phyloP scores from a whole-genome alignment of 1,140 invertebrate species.

The Drosophila mayri region DNA sequence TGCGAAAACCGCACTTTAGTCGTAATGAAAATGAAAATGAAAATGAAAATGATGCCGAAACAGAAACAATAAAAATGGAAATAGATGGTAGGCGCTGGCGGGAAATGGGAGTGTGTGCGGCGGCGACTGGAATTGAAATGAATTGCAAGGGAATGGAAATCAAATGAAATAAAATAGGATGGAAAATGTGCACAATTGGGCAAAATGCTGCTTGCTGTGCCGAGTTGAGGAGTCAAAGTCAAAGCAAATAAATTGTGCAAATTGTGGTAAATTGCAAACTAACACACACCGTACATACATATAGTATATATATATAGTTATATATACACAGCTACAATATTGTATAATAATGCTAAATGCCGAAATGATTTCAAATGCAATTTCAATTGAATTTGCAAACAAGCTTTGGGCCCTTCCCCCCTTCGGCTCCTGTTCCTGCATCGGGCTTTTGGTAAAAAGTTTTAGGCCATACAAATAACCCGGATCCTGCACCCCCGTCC shows the following conservation, averaged over 20 bases:
- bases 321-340: slow-evolving; percentile 36
- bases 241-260: slow-evolving; percentile 76
- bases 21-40: slow-evolving; percentile 29
- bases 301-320: background rate
- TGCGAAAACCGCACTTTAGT: slow-evolving; percentile 30
- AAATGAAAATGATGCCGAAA: slow-evolving; percentile 18
- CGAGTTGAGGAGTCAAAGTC: slow-evolving; percentile 69
- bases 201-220: slow-evolving; percentile 6
- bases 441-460: slow-evolving; percentile 45
- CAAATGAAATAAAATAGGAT: slow-evolving; percentile 29
- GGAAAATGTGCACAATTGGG: slow-evolving; percentile 19
- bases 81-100: background rate
- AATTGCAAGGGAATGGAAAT: slow-evolving; percentile 36
- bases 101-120: background rate
- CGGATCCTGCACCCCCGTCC: background rate
- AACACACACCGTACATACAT: slow-evolving; percentile 23
- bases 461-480: slow-evolving; percentile 54
- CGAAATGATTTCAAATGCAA: slow-evolving; percentile 76
- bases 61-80: slow-evolving; percentile 41
- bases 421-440: background rate
- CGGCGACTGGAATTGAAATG: slow-evolving; percentile 31
- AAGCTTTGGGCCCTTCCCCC: slow-evolving; percentile 13
- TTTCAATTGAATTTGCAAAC: slow-evolving; percentile 72
- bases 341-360: slow-evolving; percentile 64
- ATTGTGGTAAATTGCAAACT: slow-evolving; percentile 59